These are phyloP conservation scores for Camelus dromedarius DNA, from an alignment of 2,113 vertebrate species.

Conservation along the genomic window DNA sequence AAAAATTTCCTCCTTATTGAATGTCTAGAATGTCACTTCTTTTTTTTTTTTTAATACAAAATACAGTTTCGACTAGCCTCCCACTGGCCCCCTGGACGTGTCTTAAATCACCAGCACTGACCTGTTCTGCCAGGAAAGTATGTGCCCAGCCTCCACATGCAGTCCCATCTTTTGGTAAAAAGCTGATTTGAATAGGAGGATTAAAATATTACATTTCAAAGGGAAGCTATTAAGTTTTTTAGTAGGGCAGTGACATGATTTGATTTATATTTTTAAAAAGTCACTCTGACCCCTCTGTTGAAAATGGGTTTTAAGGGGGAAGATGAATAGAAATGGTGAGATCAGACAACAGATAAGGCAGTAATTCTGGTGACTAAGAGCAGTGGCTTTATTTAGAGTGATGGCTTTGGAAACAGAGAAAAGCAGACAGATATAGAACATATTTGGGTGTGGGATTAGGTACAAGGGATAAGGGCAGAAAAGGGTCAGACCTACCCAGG, in stretches of 20 bases:
- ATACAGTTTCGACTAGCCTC: neutral
- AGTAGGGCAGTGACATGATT: neutral
- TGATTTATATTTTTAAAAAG: slow-evolving; percentile 9
- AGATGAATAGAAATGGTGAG: neutral
- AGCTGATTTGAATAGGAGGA: neutral
- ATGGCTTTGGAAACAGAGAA: neutral
- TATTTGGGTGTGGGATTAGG: neutral
- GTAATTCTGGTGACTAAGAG: neutral
- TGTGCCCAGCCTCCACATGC: neutral
- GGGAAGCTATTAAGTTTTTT: neutral
- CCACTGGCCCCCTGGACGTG: neutral
- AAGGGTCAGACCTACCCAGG: neutral
- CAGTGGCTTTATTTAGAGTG: neutral
- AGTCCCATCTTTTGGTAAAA: neutral
- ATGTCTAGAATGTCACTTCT: neutral
- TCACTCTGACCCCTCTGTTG: neutral
- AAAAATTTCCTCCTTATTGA: neutral
- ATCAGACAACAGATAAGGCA: neutral
- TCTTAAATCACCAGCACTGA: neutral
- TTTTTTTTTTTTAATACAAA: neutral
- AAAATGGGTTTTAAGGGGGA: neutral
- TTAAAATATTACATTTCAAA: neutral
- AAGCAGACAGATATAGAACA: neutral
- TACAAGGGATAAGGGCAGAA: neutral
- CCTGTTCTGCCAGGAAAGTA: neutral